Conservation (phyloP, 2,888 invertebrate species). For the Callinectes sapidus region DNA sequence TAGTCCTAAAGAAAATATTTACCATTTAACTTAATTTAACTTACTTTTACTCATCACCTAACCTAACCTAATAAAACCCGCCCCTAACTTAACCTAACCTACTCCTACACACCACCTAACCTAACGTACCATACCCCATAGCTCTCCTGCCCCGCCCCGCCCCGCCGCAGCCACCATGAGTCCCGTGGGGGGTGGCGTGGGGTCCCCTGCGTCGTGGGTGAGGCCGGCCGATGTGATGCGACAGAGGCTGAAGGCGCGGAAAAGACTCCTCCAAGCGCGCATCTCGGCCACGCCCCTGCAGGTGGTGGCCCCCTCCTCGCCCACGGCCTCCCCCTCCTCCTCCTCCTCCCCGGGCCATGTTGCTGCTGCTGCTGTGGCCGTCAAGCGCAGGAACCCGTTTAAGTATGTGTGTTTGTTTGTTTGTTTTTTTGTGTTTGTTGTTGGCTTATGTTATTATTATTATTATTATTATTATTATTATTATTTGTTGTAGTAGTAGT, state of each 20-base stretch:
- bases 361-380: constrained; percentile 73
- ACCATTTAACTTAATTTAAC: no score
- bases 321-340: constrained; percentile 74
- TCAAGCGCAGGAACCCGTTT: constrained; percentile 88
- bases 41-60: no score
- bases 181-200: not conserved
- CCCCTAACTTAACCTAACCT: not conserved
- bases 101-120: no score
- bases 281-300: constrained; percentile 76
- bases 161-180: constrained; percentile 1
- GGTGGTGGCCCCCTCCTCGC: constrained; percentile 75
- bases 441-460: not conserved
- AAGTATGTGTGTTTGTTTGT: constrained; percentile 65
- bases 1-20: no score
- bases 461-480: not conserved
- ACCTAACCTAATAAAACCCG: not conserved
- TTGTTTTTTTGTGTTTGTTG: not conserved
- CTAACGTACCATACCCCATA: no score
- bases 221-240: constrained; percentile 82
- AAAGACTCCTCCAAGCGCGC: constrained; percentile 85
- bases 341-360: constrained; percentile 75
- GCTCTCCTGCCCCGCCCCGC: not conserved
- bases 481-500: not conserved
- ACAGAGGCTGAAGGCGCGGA: constrained; percentile 85
- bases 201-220: constrained; percentile 77